Conservation (phyloP, 64 coral and sea anemone genomes). For the Pocillopora verrucosa region DNA sequence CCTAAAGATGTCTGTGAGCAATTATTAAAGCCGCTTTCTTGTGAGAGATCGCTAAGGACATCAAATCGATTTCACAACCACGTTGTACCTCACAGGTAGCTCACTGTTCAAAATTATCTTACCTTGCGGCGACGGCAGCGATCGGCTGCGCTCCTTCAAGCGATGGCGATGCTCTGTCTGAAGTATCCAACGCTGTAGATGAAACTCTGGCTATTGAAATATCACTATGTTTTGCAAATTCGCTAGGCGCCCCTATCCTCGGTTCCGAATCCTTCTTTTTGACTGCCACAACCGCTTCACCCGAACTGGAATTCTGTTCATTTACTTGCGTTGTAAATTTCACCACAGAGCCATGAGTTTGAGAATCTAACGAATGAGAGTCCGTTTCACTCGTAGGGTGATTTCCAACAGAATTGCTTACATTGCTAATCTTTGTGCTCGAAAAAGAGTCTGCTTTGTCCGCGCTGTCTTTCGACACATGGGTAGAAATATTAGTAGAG, state of each 20-base stretch:
- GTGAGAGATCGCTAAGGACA: not conserved
- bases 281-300: conserved; percentile 7
- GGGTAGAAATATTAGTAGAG: conserved; percentile 32
- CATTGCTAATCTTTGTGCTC: not conserved
- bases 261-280: conserved; percentile 42
- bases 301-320: conserved; percentile 22
- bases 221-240: conserved; percentile 17
- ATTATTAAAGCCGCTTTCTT: not conserved
- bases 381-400: conserved; percentile 33
- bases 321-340: conserved; percentile 26
- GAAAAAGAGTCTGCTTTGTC: conserved; percentile 27
- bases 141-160: conserved; percentile 13
- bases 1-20: not conserved
- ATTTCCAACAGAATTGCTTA: conserved; percentile 29
- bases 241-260: not conserved
- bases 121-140: not conserved
- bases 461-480: conserved; percentile 9
- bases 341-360: conserved; percentile 13
- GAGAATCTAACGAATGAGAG: not conserved
- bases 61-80: conserved; percentile 10
- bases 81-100: not conserved
- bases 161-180: conserved; percentile 8
- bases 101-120: conserved; percentile 1
- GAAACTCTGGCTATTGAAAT: conserved; percentile 5
- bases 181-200: conserved; percentile 13